Evolutionary conservation across 1,140 invertebrate species (phyloP), one percentile per base, ranked within the genome.

Genomic region (Eupeodes corollae): DNA sequence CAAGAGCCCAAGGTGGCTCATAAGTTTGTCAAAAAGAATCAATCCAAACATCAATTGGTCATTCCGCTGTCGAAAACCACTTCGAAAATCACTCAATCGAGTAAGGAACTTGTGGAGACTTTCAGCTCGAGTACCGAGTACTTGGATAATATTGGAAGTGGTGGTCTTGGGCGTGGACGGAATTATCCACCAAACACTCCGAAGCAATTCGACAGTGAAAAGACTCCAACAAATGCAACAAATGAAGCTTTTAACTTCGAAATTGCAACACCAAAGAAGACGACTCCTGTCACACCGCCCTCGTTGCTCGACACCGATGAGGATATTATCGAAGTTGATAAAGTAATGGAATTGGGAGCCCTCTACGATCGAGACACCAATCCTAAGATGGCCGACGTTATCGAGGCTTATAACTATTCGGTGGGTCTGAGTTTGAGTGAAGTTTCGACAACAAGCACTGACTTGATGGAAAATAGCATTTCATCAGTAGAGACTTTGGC

Each of bases 21-120:
- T n/a, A 42, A 16, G 11, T 42, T 42, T 42, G 6, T 13, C 13
- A 37, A 37, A 11, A 37, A 37, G 11, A n/a, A n/a, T 37, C 35
- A 37, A 16, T 48, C 47, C 5, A 43, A 18, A 10, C 51, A 56
- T 18, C 60, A 63, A 1, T 61, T 58, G 6, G 58, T 63, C 48
- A 52, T 67, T 50, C 65, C 65, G 14, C 52, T 68, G 14, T 67
- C 64, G 6, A 65, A 61, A 51, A 62, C 54, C 33, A 66, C 65
- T 3, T 59, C 55, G 12, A 68, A 68, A 43, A 26, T 68, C 26
- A 63, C 62, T 10, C 64, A 67, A 21, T 59, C 61, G 13, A 64
- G 65, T 33, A 67, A 51, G 47, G 65, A 68, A 39, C 46, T 68
- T 40, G 65, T 67, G n/a, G 45, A 59, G 44, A 62, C 64, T 5